Conservation (phyloP, 2,113 vertebrate genomes). For the Smithornis capensis region DNA sequence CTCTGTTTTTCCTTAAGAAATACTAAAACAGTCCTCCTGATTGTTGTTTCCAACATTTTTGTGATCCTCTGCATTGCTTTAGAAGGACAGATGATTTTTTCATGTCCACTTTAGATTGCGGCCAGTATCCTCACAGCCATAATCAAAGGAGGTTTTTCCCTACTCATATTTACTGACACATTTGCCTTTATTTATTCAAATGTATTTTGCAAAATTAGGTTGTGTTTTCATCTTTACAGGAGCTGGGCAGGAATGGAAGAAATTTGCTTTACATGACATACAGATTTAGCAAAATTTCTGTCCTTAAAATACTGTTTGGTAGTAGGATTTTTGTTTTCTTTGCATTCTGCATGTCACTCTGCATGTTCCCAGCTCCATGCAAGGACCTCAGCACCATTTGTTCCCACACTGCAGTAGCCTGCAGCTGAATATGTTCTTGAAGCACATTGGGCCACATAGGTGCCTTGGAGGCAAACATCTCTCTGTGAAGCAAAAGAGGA, state of each 20-base stretch:
- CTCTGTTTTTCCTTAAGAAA: not conserved
- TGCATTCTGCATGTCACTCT: not conserved
- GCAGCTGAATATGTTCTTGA: not conserved
- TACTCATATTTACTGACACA: not conserved
- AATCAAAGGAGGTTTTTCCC: not conserved
- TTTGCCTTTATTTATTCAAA: not conserved
- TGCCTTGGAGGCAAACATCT: not conserved
- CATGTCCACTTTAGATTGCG: not conserved
- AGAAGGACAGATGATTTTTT: not conserved
- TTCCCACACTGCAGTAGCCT: not conserved
- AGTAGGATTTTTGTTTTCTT: not conserved
- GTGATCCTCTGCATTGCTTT: not conserved
- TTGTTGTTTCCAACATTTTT: not conserved
- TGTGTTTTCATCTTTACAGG: not conserved
- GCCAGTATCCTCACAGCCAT: not conserved
- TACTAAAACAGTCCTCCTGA: not conserved
- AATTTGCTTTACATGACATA: not conserved
- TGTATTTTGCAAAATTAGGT: not conserved
- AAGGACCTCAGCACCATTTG: not conserved
- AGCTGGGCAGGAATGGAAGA: not conserved
- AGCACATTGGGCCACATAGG: not conserved
- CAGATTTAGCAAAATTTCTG: not conserved
- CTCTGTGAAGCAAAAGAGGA: not conserved
- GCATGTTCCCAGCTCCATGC: not conserved
- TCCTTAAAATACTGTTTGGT: not conserved